Evolutionary conservation across 1,140 invertebrate species (phyloP).

Genomic region (Leptopilina clavipes): DNA sequence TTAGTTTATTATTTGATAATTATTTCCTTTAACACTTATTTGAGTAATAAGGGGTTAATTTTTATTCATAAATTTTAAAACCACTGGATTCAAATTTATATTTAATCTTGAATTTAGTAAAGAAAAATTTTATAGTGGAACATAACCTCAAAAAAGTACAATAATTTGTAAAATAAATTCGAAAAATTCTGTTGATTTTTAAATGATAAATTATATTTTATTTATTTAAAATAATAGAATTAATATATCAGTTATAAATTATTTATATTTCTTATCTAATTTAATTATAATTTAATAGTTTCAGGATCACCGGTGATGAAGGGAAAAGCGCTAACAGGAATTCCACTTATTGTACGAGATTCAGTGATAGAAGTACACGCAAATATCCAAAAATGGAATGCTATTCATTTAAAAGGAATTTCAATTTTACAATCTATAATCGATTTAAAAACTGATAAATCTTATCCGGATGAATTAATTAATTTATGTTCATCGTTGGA

Average conservation of each 20-base stretch:
- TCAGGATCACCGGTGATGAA: not conserved
- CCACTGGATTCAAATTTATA: not conserved
- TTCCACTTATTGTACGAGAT: slow-evolving; percentile 2
- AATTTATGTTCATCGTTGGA: slow-evolving; percentile 13
- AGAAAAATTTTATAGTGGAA: not conserved
- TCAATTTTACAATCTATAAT: slow-evolving; percentile 24
- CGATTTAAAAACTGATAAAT: not conserved
- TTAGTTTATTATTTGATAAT: too few species aligned
- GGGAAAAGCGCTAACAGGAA: slow-evolving; percentile 12
- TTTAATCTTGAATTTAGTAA: not conserved
- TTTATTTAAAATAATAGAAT: too few species aligned
- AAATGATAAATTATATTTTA: too few species aligned
- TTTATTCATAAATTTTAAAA: too few species aligned
- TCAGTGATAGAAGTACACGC: not conserved
- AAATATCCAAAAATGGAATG: slow-evolving; percentile 26
- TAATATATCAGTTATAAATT: too few species aligned
- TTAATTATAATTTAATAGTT: not conserved
- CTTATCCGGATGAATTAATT: slow-evolving; percentile 22
- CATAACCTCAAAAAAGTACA: not conserved
- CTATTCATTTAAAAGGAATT: slow-evolving; percentile 23
- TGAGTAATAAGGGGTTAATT: too few species aligned
- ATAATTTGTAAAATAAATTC: not conserved
- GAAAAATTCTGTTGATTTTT: not conserved
- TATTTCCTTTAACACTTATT: too few species aligned
- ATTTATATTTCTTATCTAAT: not conserved